These are phyloP conservation scores for Sinonovacula constricta DNA, from an alignment of 1,140 invertebrate species.

Conservation along the genomic window DNA sequence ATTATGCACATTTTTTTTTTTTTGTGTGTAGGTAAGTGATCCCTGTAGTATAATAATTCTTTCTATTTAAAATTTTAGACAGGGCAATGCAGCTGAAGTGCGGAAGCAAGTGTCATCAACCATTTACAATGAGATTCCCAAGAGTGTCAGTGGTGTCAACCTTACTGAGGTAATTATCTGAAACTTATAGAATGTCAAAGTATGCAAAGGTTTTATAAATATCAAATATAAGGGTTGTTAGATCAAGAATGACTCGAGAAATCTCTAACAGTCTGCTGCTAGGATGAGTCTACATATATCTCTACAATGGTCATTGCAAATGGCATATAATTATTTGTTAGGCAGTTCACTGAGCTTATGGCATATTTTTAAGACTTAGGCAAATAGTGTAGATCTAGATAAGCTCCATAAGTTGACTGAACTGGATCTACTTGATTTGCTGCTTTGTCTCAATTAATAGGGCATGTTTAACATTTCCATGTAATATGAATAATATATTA, in stretches of 20 bases:
- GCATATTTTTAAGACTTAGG: too few species aligned
- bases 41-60: background rate
- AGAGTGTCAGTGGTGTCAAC: conserved; percentile 72
- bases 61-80: conserved; percentile 79
- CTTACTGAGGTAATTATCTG: conserved; percentile 76
- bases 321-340: background rate
- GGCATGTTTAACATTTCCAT: too few species aligned
- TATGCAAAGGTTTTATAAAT: background rate
- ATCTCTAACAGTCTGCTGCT: background rate
- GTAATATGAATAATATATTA: too few species aligned
- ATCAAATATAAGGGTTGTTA: too few species aligned
- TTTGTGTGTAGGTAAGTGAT: background rate
- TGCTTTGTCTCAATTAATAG: too few species aligned
- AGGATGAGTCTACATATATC: background rate
- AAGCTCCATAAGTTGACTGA: too few species aligned
- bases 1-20: background rate
- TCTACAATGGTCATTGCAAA: background rate
- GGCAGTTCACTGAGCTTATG: too few species aligned
- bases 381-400: too few species aligned
- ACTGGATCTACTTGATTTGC: too few species aligned
- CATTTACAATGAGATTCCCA: conserved; percentile 64
- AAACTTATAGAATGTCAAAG: background rate
- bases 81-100: conserved; percentile 87
- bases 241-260: too few species aligned
- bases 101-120: conserved; percentile 84